These are phyloP conservation scores for Eupithecia pulchellata DNA, from an alignment of 2,888 invertebrate genomes.

Conservation along the genomic window DNA sequence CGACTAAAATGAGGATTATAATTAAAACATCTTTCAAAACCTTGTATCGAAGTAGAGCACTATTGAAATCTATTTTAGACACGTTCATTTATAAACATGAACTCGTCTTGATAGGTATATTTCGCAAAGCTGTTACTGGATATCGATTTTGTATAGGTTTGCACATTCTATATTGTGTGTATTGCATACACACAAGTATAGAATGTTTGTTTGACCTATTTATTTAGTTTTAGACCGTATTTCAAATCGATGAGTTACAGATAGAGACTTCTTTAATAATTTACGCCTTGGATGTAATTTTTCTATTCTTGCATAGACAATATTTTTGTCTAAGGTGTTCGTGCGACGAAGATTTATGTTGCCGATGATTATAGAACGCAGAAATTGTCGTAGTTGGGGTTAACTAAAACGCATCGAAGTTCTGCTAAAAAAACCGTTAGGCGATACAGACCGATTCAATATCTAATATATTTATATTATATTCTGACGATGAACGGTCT, in stretches of 20 bases:
- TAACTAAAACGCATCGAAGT: not conserved
- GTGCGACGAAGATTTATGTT: not conserved
- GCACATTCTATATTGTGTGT: too few relatives aligned
- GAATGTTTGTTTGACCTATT: not conserved
- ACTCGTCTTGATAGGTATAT: conserved; percentile 2
- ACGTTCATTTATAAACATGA: conserved; percentile 15
- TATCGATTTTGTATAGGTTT: not conserved
- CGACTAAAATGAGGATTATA: not conserved
- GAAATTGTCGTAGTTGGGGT: too few relatives aligned
- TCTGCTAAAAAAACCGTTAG: too few relatives aligned
- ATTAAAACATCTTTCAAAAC: not conserved
- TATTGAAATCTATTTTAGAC: not conserved
- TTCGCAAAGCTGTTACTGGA: conserved; percentile 3
- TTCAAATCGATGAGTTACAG: not conserved
- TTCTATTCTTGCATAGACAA: not conserved
- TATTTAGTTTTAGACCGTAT: not conserved
- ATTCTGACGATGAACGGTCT: too few relatives aligned
- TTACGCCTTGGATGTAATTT: not conserved
- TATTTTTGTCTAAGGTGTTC: not conserved
- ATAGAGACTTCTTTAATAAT: not conserved
- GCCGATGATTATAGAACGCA: too few relatives aligned
- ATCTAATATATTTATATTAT: too few relatives aligned
- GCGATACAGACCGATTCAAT: too few relatives aligned
- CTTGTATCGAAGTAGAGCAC: not conserved
- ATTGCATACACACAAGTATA: not conserved